phyloP scores from a whole-genome alignment of 2,113 vertebrate genomes.

The Antechinus flavipes region DNA sequence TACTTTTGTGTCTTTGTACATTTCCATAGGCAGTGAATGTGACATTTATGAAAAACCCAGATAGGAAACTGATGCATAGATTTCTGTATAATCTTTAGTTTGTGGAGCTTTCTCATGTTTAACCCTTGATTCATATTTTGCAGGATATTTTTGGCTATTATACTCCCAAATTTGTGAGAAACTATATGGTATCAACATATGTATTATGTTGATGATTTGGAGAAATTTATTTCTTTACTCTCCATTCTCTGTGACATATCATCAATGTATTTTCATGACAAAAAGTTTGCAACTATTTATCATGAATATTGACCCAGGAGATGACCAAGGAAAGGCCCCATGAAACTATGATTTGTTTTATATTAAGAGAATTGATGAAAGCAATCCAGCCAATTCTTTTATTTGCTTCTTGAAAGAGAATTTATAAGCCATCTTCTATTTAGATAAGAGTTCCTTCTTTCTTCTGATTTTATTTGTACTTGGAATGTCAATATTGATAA shows the following conservation, averaged over 20 bases:
- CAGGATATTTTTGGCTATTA: background rate
- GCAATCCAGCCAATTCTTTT: background rate
- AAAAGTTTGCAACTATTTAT: background rate
- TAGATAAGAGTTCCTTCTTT: background rate
- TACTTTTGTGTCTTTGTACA: background rate
- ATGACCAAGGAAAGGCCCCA: background rate
- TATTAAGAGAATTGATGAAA: background rate
- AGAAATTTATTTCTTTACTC: background rate
- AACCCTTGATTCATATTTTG: background rate
- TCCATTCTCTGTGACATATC: background rate
- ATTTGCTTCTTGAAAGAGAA: background rate
- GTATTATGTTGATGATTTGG: background rate
- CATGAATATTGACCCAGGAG: background rate
- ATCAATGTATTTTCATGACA: background rate
- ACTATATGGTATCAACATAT: background rate
- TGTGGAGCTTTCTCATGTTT: background rate
- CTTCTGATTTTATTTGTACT: background rate
- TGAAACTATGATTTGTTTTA: background rate
- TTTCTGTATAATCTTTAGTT: background rate
- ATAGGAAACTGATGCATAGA: background rate
- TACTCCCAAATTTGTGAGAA: background rate
- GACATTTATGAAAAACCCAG: background rate
- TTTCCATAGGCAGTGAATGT: background rate
- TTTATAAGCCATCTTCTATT: background rate
- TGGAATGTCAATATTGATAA: background rate